phyloP scores from a whole-genome alignment of 1,140 invertebrate species.

The Sweltsa coloradensis region DNA sequence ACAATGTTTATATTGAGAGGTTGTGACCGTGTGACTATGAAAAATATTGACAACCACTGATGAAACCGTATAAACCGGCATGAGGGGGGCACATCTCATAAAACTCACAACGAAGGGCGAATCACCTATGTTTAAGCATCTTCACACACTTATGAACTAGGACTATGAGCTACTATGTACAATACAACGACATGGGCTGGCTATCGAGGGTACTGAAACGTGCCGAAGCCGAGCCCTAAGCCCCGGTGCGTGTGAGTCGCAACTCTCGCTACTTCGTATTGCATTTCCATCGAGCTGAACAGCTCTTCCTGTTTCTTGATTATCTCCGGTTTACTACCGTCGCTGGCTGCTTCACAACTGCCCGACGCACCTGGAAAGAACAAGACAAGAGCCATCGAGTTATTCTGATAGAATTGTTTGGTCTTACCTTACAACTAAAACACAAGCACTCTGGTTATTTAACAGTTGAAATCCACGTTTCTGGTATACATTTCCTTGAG shows the following conservation, averaged over 20 bases:
- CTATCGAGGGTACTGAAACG: slow-evolving; percentile 13
- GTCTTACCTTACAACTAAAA: neutral
- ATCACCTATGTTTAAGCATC: too few species aligned
- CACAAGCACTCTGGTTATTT: slow-evolving; percentile 9
- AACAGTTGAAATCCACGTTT: too few species aligned
- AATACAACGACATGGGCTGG: too few species aligned
- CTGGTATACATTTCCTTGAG: too few species aligned
- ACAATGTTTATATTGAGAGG: too few species aligned
- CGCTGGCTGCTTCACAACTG: slow-evolving; percentile 4
- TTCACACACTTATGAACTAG: too few species aligned
- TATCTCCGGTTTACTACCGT: slow-evolving; percentile 32
- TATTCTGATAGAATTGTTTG: neutral
- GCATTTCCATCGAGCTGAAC: slow-evolving; percentile 82
- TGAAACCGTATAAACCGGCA: too few species aligned
- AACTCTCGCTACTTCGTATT: slow-evolving; percentile 86
- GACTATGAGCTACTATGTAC: too few species aligned
- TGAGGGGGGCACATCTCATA: too few species aligned
- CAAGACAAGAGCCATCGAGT: neutral
- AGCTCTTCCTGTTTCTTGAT: slow-evolving; percentile 80
- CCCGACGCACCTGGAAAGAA: slow-evolving; percentile 5
- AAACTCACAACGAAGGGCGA: too few species aligned
- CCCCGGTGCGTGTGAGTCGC: slow-evolving; percentile 90
- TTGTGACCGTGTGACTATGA: too few species aligned
- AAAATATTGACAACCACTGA: too few species aligned
- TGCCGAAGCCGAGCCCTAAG: slow-evolving; percentile 36